Base-by-base conservation (phyloP, 2,888 invertebrate species). In the Xanthia icteritia region DNA sequence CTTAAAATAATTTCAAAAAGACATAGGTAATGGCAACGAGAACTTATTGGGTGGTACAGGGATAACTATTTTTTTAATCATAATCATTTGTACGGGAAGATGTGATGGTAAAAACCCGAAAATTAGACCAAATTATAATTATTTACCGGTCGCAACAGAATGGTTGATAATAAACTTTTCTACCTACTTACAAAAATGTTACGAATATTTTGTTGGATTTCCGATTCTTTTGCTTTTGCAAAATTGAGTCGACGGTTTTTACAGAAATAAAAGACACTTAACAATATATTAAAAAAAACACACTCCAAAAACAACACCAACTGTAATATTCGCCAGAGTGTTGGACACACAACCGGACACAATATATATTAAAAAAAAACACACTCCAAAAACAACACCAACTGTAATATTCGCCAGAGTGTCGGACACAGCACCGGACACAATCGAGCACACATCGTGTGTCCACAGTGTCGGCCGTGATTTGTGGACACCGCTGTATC, bases 401-500 rank as follows among this genome's bases (percentile, higher is more conserved):
- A 70, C 75, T 36, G 60, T 56, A 56, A 75, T 56, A 83, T 61
- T 72, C 51, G 63, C 58, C 45, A 15, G 60, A 73, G 86, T 76
- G 86, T 83, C 69, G 61, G 73, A 82, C 73, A 79, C 75, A 60
- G 73, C 70, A 67, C 73, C 58, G 71, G 75, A 82, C 83, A 83
- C 85, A 85, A 77, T 85, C 79, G 81, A 68, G 77, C 85, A 82
- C 86, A 85, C 88, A 82, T 73, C 73, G 88, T 82, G 78, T 83
- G 86, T 82, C 82, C 63, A 77, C 68, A 77, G 81, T 77, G 77
- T 61, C 58, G 65, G 85, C 79, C 76, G 73, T 90, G 91, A 90
- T 91, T 90, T 90, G 90, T 89, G 90, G 81, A 79, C 85, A 73
- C 80, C 85, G 87, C 84, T 85, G 83, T 88, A 90, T 89, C 92